Evolutionary conservation across 2,888 invertebrate genomes (phyloP).

Genomic region (Formica aserva): DNA sequence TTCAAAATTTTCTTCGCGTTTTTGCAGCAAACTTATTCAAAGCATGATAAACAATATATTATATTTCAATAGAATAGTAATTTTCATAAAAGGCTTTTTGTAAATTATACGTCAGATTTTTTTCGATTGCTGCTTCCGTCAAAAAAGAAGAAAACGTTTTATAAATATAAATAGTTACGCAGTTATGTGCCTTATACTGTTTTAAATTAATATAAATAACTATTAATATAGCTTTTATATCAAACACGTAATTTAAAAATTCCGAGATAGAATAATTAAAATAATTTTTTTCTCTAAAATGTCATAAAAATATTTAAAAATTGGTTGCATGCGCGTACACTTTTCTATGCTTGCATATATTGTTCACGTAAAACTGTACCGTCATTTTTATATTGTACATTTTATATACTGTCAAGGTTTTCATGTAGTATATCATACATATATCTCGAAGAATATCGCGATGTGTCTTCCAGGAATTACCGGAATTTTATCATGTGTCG

Average conservation of each 20-base stretch:
- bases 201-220: neutral
- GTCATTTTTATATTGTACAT: neutral
- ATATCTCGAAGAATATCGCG: neutral
- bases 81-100: slow-evolving; percentile 3
- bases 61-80: slow-evolving; percentile 31
- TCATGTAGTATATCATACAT: neutral
- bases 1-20: neutral
- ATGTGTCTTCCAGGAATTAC: neutral
- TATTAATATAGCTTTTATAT: neutral
- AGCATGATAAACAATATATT: slow-evolving; percentile 10
- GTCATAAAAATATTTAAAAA: neutral
- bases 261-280: neutral
- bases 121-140: neutral
- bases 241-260: neutral
- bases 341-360: neutral
- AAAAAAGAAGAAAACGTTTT: neutral
- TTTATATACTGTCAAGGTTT: slow-evolving; percentile 9
- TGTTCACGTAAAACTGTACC: neutral
- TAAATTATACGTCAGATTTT: slow-evolving; percentile 14
- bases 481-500: neutral
- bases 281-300: neutral
- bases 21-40: slow-evolving; percentile 4
- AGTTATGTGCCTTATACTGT: neutral
- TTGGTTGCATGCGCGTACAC: neutral
- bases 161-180: neutral